Evolutionary conservation across 64 coral and sea anemone species (phyloP).

Genomic region (Trachythela sp.): DNA sequence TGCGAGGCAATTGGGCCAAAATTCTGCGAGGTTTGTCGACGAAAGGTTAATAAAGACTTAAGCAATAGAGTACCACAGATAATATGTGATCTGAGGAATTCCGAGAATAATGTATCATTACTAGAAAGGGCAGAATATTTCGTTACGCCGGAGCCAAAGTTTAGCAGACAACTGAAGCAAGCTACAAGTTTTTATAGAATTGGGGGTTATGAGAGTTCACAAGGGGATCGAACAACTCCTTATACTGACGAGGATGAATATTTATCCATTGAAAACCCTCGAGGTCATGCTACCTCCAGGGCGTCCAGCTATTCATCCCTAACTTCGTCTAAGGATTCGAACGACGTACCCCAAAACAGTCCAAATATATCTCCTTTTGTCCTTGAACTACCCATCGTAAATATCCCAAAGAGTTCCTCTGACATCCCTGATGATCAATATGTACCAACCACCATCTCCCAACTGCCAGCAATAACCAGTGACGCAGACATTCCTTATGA

Average conservation of each 20-base stretch:
- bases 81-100: neutral
- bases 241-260: neutral
- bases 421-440: neutral
- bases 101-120: neutral
- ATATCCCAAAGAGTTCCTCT: neutral
- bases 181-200: neutral
- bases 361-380: neutral
- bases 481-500: neutral
- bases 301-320: neutral
- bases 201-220: neutral
- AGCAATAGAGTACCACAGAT: neutral
- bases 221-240: neutral
- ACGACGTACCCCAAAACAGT: neutral
- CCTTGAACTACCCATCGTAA: neutral
- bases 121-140: neutral
- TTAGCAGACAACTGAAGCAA: neutral
- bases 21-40: neutral
- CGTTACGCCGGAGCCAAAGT: neutral
- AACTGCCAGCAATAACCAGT: neutral
- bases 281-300: neutral
- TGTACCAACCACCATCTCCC: neutral
- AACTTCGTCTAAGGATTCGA: neutral
- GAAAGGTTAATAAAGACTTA: neutral
- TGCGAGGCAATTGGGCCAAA: neutral
- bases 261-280: neutral